These are phyloP conservation scores for Polyploca ridens DNA, from an alignment of 2,888 invertebrate species.

Conservation along the genomic window DNA sequence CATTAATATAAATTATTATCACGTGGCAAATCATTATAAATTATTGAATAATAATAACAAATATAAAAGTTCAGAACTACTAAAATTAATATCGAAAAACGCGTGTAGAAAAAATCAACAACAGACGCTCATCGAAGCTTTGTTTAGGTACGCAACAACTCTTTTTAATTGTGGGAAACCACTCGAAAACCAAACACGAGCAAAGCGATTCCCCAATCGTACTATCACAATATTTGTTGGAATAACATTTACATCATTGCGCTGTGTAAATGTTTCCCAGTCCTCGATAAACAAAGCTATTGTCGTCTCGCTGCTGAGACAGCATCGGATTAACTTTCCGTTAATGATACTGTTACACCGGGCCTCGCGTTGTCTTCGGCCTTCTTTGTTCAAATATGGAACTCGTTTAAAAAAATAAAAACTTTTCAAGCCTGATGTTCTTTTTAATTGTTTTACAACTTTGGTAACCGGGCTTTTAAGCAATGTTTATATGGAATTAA, in stretches of 20 bases:
- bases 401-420: constrained; percentile 1
- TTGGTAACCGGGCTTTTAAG: not conserved
- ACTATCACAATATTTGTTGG: constrained; percentile 59
- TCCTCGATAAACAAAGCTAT: constrained; percentile 51
- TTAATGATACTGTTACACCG: constrained; percentile 21
- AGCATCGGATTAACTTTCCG: constrained; percentile 48
- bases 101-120: constrained; percentile 12
- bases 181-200: constrained; percentile 32
- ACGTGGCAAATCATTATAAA: not conserved
- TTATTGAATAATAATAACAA: not conserved
- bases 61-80: not conserved
- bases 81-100: not conserved
- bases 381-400: constrained; percentile 13
- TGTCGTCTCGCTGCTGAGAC: constrained; percentile 41
- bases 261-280: constrained; percentile 59
- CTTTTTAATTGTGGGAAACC: constrained; percentile 43
- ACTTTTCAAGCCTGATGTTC: not conserved
- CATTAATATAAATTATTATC: too few species aligned
- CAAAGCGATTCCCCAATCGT: constrained; percentile 55
- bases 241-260: constrained; percentile 61
- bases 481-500: not conserved
- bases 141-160: constrained; percentile 27
- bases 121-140: constrained; percentile 12
- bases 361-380: not conserved
- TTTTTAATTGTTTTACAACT: not conserved